Percentiles rank a stretch among this genome's conserved stretches.
These are phyloP conservation scores for Phymastichus coffea DNA, from an alignment of 1,140 invertebrate genomes.

Conservation along the genomic window DNA sequence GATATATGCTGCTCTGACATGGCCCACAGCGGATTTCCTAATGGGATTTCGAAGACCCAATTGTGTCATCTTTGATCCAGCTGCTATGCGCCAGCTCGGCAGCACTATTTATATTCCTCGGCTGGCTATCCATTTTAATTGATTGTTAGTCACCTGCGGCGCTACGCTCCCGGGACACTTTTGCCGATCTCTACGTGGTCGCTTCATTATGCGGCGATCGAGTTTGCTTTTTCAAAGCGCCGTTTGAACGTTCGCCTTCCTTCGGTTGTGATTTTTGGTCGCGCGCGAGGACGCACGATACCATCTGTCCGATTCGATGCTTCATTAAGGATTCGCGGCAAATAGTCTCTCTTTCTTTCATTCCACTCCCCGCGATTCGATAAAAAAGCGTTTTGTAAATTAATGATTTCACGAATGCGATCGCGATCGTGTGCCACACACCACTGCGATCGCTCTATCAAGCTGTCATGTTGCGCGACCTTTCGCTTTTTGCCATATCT, in stretches of 20 bases:
- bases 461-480: too few species aligned
- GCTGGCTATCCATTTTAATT: constrained; percentile 5
- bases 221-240: too few species aligned
- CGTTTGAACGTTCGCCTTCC: too few species aligned
- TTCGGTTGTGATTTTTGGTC: constrained; percentile 25
- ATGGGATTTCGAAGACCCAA: constrained; percentile 55
- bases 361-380: too few species aligned
- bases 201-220: neutral
- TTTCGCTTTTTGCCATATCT: too few species aligned
- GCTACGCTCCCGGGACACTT: neutral
- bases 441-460: too few species aligned
- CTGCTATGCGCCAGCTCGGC: neutral
- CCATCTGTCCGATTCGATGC: constrained; percentile 2
- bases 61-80: neutral
- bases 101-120: neutral
- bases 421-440: too few species aligned
- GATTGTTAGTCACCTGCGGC: neutral
- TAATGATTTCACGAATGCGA: too few species aligned
- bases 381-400: too few species aligned
- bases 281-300: neutral
- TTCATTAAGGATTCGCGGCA: constrained; percentile 17
- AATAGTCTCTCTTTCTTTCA: too few species aligned
- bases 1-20: too few species aligned
- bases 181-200: neutral
- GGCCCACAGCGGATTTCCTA: too few species aligned